These are phyloP conservation scores for Gobionotothen gibberifrons DNA, from an alignment of 2,797 vertebrate species.

Conservation along the genomic window DNA sequence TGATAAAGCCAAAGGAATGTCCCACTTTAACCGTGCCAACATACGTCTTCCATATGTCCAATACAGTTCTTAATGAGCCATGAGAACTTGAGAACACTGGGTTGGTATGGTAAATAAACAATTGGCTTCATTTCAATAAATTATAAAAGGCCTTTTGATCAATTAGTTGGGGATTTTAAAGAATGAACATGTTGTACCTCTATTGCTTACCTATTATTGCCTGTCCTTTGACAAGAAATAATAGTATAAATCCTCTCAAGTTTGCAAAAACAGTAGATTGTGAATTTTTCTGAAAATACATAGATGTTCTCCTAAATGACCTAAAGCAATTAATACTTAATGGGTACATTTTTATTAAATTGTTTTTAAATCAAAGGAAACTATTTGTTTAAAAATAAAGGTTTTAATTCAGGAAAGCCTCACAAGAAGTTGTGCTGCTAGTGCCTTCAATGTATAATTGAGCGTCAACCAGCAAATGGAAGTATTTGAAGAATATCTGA, in stretches of 20 bases:
- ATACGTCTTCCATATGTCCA: slow-evolving; percentile 23
- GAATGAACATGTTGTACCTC: background rate
- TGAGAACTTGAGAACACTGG: slow-evolving; percentile 24
- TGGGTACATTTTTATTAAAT: no score
- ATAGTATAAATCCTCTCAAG: background rate
- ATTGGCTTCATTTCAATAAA: slow-evolving; percentile 11
- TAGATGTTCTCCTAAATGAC: background rate
- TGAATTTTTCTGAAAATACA: background rate
- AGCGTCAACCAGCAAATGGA: slow-evolving; percentile 25
- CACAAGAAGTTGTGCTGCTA: background rate
- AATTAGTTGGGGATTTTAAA: background rate
- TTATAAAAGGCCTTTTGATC: slow-evolving; percentile 13
- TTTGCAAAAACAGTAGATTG: background rate
- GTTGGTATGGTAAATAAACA: slow-evolving; percentile 20
- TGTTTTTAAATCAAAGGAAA: background rate
- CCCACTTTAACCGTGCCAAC: slow-evolving; percentile 29
- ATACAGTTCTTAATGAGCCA: slow-evolving; percentile 4
- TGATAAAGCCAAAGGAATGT: slow-evolving; percentile 52
- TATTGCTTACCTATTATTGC: background rate
- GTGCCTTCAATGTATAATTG: background rate
- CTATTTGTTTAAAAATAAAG: background rate
- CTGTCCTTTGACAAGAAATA: background rate
- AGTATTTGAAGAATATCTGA: slow-evolving; percentile 39
- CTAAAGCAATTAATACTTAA: background rate
- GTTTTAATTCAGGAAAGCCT: background rate